Conservation (phyloP, 1,140 invertebrate genomes). For the Nebria ingens region DNA sequence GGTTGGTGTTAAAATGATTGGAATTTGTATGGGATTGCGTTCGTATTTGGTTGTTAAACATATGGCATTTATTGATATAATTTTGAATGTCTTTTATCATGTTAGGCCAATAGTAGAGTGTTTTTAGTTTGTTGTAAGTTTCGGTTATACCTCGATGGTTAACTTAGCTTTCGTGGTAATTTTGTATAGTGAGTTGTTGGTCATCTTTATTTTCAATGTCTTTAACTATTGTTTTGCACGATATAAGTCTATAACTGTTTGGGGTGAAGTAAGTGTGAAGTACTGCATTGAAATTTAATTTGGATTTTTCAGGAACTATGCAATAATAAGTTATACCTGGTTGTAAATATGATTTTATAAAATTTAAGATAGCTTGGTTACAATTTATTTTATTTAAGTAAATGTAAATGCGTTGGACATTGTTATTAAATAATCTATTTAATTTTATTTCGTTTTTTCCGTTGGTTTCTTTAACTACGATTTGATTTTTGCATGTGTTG, state of each 20-base stretch:
- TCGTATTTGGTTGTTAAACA: background rate
- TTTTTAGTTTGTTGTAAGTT: background rate
- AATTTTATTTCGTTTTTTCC: background rate
- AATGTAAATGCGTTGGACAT: background rate
- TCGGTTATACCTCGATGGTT: background rate
- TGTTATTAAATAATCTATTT: background rate
- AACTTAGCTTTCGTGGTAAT: background rate
- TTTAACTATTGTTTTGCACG: background rate
- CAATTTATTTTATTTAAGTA: background rate
- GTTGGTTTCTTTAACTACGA: constrained; percentile 2
- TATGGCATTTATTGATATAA: background rate
- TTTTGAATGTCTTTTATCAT: background rate
- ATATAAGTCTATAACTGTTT: background rate
- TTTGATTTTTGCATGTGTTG: constrained; percentile 14
- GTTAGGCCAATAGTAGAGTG: background rate
- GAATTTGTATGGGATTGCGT: background rate
- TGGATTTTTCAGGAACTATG: background rate
- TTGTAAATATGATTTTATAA: background rate
- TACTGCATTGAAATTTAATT: background rate
- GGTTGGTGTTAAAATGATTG: background rate
- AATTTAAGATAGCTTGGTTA: background rate
- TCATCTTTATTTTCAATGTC: background rate
- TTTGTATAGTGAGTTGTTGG: background rate
- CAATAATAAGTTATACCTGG: background rate
- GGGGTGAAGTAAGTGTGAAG: background rate